Evolutionary conservation across 2,113 vertebrate genomes (phyloP).

Genomic region (Eolophus roseicapilla): DNA sequence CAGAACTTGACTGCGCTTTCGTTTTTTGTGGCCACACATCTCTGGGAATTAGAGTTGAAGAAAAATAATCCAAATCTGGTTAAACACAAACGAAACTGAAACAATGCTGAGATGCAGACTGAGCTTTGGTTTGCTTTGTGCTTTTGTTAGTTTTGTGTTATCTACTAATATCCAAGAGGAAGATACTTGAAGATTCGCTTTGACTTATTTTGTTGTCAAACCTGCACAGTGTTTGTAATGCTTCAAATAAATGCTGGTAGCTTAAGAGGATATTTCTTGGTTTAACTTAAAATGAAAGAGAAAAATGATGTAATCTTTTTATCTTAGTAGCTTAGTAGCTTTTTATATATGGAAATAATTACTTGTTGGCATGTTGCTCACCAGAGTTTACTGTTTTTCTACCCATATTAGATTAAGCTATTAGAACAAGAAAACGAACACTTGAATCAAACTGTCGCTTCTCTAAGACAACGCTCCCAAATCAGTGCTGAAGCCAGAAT

Average conservation of each 20-base stretch:
- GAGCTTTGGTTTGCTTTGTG: not conserved
- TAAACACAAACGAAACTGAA: not conserved
- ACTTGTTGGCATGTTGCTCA: not conserved
- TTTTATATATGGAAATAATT: not conserved
- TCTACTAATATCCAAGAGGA: not conserved
- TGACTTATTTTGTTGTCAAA: not conserved
- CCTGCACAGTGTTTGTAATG: not conserved
- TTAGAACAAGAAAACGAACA: slow-evolving; percentile 96
- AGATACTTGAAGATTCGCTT: not conserved
- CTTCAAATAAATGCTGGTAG: not conserved
- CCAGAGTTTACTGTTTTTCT: not conserved
- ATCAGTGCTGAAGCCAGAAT: slow-evolving; percentile 92
- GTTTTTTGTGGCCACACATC: not conserved
- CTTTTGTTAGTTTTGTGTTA: not conserved
- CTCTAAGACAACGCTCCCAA: slow-evolving; percentile 91
- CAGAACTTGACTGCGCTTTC: not conserved
- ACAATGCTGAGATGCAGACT: not conserved
- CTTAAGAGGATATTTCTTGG: not conserved
- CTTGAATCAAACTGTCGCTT: slow-evolving; percentile 87
- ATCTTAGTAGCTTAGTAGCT: not conserved
- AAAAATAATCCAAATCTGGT: not conserved
- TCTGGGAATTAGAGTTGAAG: not conserved
- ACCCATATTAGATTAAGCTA: slow-evolving; percentile 83
- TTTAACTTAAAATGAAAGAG: not conserved
- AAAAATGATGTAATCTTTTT: not conserved